Evolutionary conservation across 2,113 vertebrate species (phyloP).

Genomic region (Oncorhynchus nerka): DNA sequence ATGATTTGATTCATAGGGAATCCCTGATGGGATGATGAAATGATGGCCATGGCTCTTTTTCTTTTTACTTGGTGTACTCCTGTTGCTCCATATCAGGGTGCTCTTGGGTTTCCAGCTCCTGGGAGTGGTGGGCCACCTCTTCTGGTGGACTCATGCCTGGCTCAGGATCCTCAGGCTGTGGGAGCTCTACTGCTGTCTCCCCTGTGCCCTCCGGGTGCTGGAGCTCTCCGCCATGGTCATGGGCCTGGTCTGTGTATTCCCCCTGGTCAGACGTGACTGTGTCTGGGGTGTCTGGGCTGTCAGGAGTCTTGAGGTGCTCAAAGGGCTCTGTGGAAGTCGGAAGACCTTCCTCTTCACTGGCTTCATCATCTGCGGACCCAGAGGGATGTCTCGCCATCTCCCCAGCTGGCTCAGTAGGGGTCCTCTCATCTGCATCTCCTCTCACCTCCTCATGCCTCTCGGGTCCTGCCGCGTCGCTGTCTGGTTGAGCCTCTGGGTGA

Average conservation of each 20-base stretch:
- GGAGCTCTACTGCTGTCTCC: slow-evolving; percentile 23
- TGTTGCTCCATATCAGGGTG: slow-evolving; percentile 33
- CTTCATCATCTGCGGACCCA: slow-evolving; percentile 26
- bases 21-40: background rate
- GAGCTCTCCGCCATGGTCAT: slow-evolving; percentile 20
- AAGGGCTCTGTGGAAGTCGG: slow-evolving; percentile 15
- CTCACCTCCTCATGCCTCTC: slow-evolving; percentile 24
- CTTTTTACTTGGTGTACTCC: slow-evolving; percentile 32
- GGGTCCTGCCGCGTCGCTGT: background rate
- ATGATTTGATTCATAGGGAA: background rate
- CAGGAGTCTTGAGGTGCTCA: background rate
- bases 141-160: slow-evolving; percentile 19
- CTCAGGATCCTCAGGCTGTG: slow-evolving; percentile 26
- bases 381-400: slow-evolving; percentile 33
- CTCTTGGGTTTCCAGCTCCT: slow-evolving; percentile 33
- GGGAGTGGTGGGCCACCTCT: slow-evolving; percentile 30
- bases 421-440: slow-evolving; percentile 21
- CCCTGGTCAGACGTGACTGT: background rate
- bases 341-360: slow-evolving; percentile 3
- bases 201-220: slow-evolving; percentile 23
- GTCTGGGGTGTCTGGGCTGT: slow-evolving; percentile 26
- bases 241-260: background rate
- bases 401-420: slow-evolving; percentile 25
- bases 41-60: background rate
- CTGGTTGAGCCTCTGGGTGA: slow-evolving; percentile 28